These are phyloP conservation scores for Gulo gulo DNA, from an alignment of 2,113 vertebrate genomes.

Conservation along the genomic window DNA sequence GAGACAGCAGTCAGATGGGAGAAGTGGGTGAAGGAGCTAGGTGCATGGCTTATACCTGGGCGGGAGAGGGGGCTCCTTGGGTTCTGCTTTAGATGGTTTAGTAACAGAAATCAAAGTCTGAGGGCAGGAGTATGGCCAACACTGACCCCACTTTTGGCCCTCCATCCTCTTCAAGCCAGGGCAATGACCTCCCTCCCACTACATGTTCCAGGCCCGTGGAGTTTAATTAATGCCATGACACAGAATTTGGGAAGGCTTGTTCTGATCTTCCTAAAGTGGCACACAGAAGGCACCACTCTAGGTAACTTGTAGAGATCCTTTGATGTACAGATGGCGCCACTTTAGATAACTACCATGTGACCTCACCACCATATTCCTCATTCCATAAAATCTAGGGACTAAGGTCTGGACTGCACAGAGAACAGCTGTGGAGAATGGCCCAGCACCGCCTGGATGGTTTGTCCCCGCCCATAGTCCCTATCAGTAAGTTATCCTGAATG, in stretches of 20 bases:
- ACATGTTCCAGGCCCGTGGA: not conserved
- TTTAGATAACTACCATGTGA: not conserved
- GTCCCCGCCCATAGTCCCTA: not conserved
- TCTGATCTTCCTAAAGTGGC: not conserved
- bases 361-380: not conserved
- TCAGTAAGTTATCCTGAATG: not conserved
- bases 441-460: not conserved
- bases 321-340: not conserved
- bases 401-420: not conserved
- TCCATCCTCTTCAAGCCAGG: not conserved
- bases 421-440: not conserved
- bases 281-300: not conserved
- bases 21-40: not conserved
- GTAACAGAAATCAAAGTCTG: not conserved
- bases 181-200: not conserved
- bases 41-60: not conserved
- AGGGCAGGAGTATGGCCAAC: not conserved
- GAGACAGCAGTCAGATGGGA: not conserved
- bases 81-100: not conserved
- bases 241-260: not conserved
- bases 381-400: not conserved
- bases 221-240: not conserved
- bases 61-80: not conserved
- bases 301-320: not conserved
- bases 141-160: not conserved